Percentiles rank a stretch among this genome's conserved stretches.
Evolutionary conservation across 2,888 invertebrate species (phyloP).

Genomic region (Caenorhabditis sinica): DNA sequence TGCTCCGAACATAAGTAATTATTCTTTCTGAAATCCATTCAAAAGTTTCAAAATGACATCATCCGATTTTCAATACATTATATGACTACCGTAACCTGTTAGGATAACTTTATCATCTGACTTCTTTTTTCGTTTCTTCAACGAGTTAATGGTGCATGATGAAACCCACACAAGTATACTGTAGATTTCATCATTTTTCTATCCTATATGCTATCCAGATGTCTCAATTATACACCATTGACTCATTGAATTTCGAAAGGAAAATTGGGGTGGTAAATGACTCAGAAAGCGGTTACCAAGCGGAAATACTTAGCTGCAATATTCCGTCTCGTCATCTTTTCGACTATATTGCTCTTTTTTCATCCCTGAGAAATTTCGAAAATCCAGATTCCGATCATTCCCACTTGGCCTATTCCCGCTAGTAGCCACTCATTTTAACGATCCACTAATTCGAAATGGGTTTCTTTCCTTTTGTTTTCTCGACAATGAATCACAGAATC

Average conservation of each 20-base stretch:
- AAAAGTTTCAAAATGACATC: conserved; percentile 14
- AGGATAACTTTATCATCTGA: conserved; percentile 20
- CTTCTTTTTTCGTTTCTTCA: conserved; percentile 23
- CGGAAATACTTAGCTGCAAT: neutral
- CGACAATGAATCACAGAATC: conserved; percentile 20
- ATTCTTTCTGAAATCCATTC: conserved; percentile 7
- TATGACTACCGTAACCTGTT: conserved; percentile 2
- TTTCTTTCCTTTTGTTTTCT: neutral
- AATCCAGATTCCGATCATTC: neutral
- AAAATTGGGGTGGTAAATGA: conserved; percentile 20
- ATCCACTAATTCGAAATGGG: conserved; percentile 16
- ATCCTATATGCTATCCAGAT: conserved; percentile 25
- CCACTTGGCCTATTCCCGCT: neutral
- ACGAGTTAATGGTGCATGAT: conserved; percentile 34
- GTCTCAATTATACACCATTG: conserved; percentile 12
- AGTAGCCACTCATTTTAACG: neutral
- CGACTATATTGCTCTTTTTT: neutral
- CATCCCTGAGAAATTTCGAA: neutral
- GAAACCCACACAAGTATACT: conserved; percentile 14
- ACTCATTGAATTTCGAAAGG: conserved; percentile 30
- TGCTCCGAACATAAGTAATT: conserved; percentile 1
- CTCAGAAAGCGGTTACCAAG: conserved; percentile 21
- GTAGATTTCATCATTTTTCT: conserved; percentile 22
- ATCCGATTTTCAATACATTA: neutral
- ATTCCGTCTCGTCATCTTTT: too few species aligned